Base-by-base conservation (phyloP, 1,140 invertebrate genomes). In the Piezodorus guildinii region DNA sequence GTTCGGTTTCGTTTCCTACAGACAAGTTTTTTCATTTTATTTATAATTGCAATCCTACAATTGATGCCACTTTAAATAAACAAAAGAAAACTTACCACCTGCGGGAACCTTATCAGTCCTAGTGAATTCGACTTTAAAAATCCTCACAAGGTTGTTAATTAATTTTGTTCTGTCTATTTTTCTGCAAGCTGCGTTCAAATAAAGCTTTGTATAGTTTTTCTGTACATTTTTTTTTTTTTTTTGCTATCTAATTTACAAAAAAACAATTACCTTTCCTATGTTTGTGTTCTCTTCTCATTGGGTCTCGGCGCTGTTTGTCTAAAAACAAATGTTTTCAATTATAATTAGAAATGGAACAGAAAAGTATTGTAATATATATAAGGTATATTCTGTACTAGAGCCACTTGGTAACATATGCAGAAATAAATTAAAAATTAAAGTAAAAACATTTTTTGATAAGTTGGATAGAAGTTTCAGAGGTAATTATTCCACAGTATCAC, bases 121-220 rank as follows among this genome's bases (percentile, higher is more conserved):
- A 56, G 8, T 23, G 14, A 56, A 15, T 23, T 56, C 52, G 17
- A 23, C 23, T 16, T 23, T 83, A 72, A 94, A 92, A 62, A 86
- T 85, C 59, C 86, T 83, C 46, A 93, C 83, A 2, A 94, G 76
- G 68, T 92, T 91, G 10, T 74, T 78, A 70, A 92, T 94, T 74
- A 95, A 93, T 21, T 80, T 77, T 9, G 81, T 78, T 67, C 87
- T 85, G 71, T 94, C 91, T 0, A 75, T 72, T 27, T 81, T 77
- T 64, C 80, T 85, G 71, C 91, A 95, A 60, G 67, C 69, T 70
- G 54, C 46, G 60, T 67, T 39, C 46, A 59, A 70, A 23, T 60
- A 46, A 39, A 49, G 15, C 25, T 34, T 30, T 60, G 17, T 19
- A 17, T 60, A 60, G 27, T n/a, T 17, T 34, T 34, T 39, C 30